Percentiles rank a stretch among this genome's conserved stretches.
Conservation (phyloP, 2,888 invertebrate species). For the Andricus quercusramuli region DNA sequence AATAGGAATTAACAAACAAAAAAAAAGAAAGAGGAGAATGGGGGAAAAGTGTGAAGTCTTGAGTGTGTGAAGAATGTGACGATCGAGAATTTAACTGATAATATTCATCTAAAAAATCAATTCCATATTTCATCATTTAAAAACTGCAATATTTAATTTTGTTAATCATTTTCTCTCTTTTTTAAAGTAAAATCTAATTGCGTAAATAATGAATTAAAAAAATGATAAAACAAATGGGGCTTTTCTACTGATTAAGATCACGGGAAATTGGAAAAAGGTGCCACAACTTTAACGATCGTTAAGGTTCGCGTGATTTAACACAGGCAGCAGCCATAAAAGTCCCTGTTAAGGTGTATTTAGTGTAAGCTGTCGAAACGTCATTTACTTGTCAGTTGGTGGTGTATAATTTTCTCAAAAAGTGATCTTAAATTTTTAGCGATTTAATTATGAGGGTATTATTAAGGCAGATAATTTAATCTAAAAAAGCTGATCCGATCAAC, state of each 20-base stretch:
- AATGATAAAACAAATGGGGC: neutral
- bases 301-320: constrained; percentile 31
- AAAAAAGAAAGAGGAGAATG: too few species aligned
- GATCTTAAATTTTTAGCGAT: neutral
- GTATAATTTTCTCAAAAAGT: constrained; percentile 25
- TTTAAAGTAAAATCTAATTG: too few species aligned
- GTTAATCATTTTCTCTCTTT: too few species aligned
- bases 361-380: constrained; percentile 11
- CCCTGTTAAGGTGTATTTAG: constrained; percentile 36
- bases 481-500: neutral
- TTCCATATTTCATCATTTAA: too few species aligned
- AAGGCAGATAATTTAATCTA: neutral
- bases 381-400: constrained; percentile 11
- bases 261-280: constrained; percentile 18
- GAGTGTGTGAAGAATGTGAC: too few species aligned
- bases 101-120: too few species aligned
- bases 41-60: too few species aligned
- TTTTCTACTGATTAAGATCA: constrained; percentile 11
- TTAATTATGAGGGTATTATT: neutral
- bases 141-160: too few species aligned
- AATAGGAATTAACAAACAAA: too few species aligned
- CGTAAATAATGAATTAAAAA: too few species aligned
- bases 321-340: constrained; percentile 33
- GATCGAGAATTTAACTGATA: too few species aligned
- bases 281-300: constrained; percentile 29